Percentiles rank a stretch among this genome's conserved stretches.
Evolutionary conservation across 2,888 invertebrate genomes (phyloP).

Genomic region (Salpingus planirostris): DNA sequence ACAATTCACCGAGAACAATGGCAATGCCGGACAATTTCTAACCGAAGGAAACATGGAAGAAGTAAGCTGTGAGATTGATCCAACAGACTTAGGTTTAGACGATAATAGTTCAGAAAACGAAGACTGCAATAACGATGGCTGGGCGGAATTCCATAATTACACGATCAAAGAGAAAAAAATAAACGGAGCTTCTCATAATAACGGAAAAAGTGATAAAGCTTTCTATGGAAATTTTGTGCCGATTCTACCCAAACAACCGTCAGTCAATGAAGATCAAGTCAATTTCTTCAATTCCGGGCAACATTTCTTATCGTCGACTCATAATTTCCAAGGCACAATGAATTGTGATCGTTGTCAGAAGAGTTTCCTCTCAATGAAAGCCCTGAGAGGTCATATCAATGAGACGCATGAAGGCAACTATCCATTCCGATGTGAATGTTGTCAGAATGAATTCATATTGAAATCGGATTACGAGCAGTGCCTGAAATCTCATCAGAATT

Average conservation of each 20-base stretch:
- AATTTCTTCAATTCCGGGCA: conserved; percentile 29
- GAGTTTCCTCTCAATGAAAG: conserved; percentile 26
- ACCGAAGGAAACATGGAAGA: conserved; percentile 35
- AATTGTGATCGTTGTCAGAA: conserved; percentile 32
- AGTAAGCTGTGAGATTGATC: conserved; percentile 38
- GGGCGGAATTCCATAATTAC: conserved; percentile 31
- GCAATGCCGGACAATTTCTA: conserved; percentile 25
- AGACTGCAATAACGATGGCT: conserved; percentile 24
- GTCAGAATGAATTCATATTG: conserved; percentile 28
- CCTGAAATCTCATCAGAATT: conserved; percentile 23
- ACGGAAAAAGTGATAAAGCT: too few relatives aligned
- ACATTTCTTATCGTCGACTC: conserved; percentile 31
- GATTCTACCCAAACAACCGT: conserved; percentile 21
- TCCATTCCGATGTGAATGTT: conserved; percentile 34
- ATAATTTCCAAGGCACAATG: conserved; percentile 16
- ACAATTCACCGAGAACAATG: conserved; percentile 6
- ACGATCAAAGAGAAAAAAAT: conserved; percentile 13
- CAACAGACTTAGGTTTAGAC: conserved; percentile 28
- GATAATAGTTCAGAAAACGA: conserved; percentile 21
- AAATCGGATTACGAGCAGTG: conserved; percentile 29
- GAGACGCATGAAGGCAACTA: conserved; percentile 33
- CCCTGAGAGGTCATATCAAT: conserved; percentile 32
- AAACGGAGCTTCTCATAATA: conserved; percentile 16
- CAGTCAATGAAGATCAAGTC: too few relatives aligned
- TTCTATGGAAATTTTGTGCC: conserved; percentile 24